phyloP scores from a whole-genome alignment of 1,140 invertebrate species.

The Magallana gigas region DNA sequence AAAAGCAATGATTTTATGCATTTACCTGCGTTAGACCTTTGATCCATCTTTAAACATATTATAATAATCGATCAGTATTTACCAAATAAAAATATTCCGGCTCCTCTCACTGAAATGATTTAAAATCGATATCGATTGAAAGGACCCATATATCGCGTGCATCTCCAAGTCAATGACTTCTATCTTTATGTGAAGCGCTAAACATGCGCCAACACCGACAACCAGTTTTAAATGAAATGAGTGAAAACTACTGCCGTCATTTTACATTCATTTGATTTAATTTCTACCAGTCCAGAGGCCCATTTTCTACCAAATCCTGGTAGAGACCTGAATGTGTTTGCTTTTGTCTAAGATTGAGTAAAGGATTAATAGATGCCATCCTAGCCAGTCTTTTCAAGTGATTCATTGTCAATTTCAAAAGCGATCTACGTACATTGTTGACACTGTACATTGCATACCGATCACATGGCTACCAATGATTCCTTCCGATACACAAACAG shows the following conservation, averaged over 20 bases:
- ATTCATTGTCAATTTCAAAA: constrained; percentile 35
- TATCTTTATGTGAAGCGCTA: neutral
- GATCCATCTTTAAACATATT: neutral
- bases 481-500: constrained; percentile 36
- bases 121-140: constrained; percentile 25
- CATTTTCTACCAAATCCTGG: neutral
- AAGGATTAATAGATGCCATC: neutral
- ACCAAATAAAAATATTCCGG: neutral
- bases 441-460: neutral
- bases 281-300: neutral
- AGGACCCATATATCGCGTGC: neutral
- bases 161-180: neutral
- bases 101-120: neutral
- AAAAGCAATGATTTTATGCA: neutral
- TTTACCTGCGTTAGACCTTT: neutral
- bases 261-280: constrained; percentile 19
- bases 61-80: neutral
- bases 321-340: constrained; percentile 9
- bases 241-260: neutral
- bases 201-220: neutral
- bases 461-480: constrained; percentile 42
- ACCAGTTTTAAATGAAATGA: neutral
- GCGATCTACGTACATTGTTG: neutral
- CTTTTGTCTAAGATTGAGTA: neutral
- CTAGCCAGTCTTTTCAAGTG: neutral